Evolutionary conservation across 2,888 invertebrate genomes (phyloP), one percentile per base, ranked within the genome.

Genomic region (Phania funesta): DNA sequence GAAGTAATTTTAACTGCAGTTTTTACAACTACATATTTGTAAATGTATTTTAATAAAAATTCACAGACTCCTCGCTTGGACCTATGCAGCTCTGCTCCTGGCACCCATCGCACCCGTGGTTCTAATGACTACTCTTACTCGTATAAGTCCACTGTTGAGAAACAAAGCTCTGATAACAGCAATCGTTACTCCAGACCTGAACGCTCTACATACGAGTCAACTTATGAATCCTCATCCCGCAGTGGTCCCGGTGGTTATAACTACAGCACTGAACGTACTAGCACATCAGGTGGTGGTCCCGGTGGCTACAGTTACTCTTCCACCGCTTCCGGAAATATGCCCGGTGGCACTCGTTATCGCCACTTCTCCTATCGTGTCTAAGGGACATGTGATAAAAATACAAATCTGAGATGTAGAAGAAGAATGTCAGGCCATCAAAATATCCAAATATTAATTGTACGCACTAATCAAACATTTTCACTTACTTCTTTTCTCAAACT

Each of bases 311-410:
- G 95, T 89, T 96, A 96, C 92, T 95, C 95, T 86, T 95, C 96
- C 84, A 93, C 94, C 87, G 91, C 94, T 86, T 94, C 95, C 91
- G 96, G 96, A 90, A 94, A 95, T 90, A 93, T 96, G 90, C 97
- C 96, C 85, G 94, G 95, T 89, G 96, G 96, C 91, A 95, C 95
- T 89, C 92, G 92, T 88, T 96, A 96, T 92, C 95, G 96, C 88
- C 96, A 96, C 91, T 96, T 94, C 93, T 96, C 96, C 87, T 96
- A 96, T 92, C 95, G 96, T 92, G 96, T 96, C 90, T 97, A 95
- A 93, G 0, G 26, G 4, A 13, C n/a, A 26, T 5, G n/a, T 16
- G 8, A 1, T 1, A 2, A 64, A 22, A n/a, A n/a, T n/a, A 44
- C 29, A 35, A 60, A 20, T 16, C 54, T 20, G 20, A 26, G 38